Evolutionary conservation across 2,797 vertebrate species (phyloP).

Genomic region (Xerus rutilus): DNA sequence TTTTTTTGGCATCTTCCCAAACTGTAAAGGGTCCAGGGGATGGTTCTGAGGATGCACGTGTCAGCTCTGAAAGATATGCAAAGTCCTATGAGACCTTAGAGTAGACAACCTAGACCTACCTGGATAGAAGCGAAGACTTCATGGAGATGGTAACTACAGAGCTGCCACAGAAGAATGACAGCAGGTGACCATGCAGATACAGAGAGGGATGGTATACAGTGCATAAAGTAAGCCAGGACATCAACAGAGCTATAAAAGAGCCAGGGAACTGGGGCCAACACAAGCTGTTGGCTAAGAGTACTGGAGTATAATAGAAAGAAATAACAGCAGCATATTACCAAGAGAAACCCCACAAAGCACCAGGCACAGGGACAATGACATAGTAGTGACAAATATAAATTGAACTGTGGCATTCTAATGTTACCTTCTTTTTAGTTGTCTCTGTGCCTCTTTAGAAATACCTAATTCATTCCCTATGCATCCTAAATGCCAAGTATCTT

Average conservation of each 20-base stretch:
- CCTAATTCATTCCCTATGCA: neutral
- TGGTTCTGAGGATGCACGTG: neutral
- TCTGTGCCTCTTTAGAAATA: neutral
- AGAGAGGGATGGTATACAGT: neutral
- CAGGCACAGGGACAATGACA: neutral
- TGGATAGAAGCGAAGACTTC: neutral
- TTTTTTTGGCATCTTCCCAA: neutral
- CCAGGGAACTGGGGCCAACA: neutral
- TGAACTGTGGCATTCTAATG: neutral
- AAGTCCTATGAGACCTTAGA: neutral
- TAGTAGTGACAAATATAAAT: neutral
- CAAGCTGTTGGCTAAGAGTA: neutral
- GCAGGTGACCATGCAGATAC: neutral
- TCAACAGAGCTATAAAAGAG: neutral
- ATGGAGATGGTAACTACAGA: too few relatives aligned
- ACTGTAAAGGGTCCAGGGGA: neutral
- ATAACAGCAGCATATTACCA: neutral
- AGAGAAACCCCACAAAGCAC: neutral
- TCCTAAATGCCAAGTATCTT: neutral
- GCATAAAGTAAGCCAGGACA: neutral
- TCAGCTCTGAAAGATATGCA: neutral
- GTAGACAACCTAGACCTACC: neutral
- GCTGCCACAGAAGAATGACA: neutral
- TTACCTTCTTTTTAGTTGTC: neutral
- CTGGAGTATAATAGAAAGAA: neutral